Base-by-base conservation (phyloP, 2,797 vertebrate genomes). In the Enteromius afrohamiltoni region DNA sequence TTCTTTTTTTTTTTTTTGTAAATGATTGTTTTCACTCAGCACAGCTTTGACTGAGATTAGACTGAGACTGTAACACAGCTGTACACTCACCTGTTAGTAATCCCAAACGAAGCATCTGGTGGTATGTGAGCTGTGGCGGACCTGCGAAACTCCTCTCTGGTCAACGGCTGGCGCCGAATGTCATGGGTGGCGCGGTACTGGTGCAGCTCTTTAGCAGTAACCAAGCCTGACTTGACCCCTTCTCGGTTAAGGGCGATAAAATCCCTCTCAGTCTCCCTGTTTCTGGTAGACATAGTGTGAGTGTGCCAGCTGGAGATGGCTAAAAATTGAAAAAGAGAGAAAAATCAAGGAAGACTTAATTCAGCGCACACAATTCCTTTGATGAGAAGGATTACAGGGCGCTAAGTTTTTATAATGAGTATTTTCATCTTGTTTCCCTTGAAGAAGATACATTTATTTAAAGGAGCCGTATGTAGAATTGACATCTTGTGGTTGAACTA, bases 291-390 rank as follows among this genome's bases (percentile, higher is more conserved):
- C 83, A 92, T 90, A 0, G 85, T 77, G n/a, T 87, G 85, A 0
- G 88, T 31, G 0, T 92, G 69, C 96, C 96, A 97, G 88, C 90
- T 93, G 14, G 95, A 92, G 23, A 96, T 93, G 29, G 95, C 96
- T 97, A 23, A 40, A 68, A 31, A 31, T 34, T 19, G 29, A 34
- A 65, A 65, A 16, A 7, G 82, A 76, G 82, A 75, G 31, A 68
- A 79, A 78, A 0, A 16, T 60, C 53, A 83, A 29, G 14, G 3
- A 37, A 37, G 49, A 75, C 5, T n/a, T 31, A 70, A 13, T 16
- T 55, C 21, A 34, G 11, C n/a, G 73, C 11, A 45, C 16, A 42
- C 19, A 37, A 34, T 60, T 42, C n/a, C 53, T 23, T 19, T 40
- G 31, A 58, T n/a, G 34, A 37, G 51, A 71, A 40, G 21, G 51